These are phyloP conservation scores for Lithosia quadra DNA, from an alignment of 2,888 invertebrate species.

Conservation along the genomic window DNA sequence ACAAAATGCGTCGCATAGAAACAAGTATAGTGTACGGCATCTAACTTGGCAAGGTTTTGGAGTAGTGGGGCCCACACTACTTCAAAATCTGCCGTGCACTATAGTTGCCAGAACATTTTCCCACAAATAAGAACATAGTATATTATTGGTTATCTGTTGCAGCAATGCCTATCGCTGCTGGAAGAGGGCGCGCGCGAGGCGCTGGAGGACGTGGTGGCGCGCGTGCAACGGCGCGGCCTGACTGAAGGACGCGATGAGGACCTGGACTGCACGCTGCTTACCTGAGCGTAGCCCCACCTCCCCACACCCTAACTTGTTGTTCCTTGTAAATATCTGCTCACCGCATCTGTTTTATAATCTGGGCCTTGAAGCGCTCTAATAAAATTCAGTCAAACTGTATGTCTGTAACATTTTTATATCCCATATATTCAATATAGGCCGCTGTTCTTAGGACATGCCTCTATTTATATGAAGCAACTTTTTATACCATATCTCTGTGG, in stretches of 20 bases:
- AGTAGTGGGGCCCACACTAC: no score
- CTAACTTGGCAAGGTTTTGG: no score
- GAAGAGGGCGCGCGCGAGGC: constrained; percentile 96
- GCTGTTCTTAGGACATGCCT: no score
- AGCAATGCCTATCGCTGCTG: constrained; percentile 91
- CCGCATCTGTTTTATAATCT: constrained; percentile 34
- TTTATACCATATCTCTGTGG: neutral
- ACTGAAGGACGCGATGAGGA: constrained; percentile 96
- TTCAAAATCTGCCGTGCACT: no score
- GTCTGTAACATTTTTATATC: neutral
- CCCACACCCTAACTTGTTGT: constrained; percentile 14
- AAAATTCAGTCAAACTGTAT: neutral
- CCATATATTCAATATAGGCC: no score
- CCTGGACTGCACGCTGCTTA: constrained; percentile 96
- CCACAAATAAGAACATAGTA: no score
- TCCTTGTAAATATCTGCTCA: constrained; percentile 46
- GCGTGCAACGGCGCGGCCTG: constrained; percentile 94
- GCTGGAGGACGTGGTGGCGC: constrained; percentile 95
- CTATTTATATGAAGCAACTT: no score
- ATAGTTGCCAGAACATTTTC: no score
- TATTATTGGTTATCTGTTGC: constrained; percentile 45
- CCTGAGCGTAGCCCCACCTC: constrained; percentile 82
- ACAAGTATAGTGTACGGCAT: no score
- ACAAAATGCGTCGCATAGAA: no score
- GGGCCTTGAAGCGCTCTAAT: neutral